Percentiles rank a stretch among this genome's conserved stretches.
phyloP scores from a whole-genome alignment of 2,888 invertebrate species.

The Chirona hameri region DNA sequence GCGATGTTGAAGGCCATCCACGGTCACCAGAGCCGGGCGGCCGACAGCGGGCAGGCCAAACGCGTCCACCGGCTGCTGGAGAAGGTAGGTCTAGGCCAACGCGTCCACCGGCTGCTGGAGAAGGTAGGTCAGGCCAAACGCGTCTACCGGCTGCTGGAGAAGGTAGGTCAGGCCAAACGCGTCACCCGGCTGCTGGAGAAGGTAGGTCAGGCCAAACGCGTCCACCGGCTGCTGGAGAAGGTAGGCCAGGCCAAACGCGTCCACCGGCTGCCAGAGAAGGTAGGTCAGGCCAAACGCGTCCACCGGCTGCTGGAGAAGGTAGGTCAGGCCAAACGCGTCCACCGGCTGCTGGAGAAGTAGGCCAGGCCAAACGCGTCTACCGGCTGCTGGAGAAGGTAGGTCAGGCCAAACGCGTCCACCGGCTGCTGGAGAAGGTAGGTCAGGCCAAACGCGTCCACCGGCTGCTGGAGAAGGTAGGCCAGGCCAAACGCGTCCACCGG shows the following conservation, averaged over 20 bases:
- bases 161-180: background rate
- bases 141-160: background rate
- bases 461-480: background rate
- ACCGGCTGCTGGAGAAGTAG: background rate
- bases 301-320: background rate
- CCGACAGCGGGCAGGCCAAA: background rate
- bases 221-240: background rate
- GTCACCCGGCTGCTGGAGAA: background rate
- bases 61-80: background rate
- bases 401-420: background rate
- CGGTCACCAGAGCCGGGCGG: constrained; percentile 6
- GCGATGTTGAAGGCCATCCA: constrained; percentile 13
- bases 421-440: background rate
- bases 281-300: background rate
- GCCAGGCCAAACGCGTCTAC: background rate
- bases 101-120: background rate
- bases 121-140: background rate
- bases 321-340: background rate
- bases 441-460: background rate
- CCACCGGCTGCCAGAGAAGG: background rate
- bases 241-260: background rate
- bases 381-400: background rate
- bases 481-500: background rate
- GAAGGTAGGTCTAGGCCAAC: background rate
- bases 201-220: background rate